Conservation (phyloP, 2,888 invertebrate genomes). For the Seira musarum region DNA sequence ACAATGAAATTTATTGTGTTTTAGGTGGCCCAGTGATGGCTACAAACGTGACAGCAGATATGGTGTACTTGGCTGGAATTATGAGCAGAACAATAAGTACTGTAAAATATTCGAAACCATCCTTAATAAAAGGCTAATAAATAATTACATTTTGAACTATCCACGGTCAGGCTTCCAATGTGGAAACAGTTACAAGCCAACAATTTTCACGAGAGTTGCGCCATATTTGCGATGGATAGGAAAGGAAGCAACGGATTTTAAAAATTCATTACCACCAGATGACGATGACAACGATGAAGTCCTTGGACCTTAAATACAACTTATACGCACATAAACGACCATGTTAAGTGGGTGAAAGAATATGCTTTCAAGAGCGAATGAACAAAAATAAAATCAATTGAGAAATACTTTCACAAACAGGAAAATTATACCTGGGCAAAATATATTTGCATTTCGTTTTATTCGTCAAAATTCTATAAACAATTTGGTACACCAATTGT, state of each 20-base stretch:
- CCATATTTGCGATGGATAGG: neutral
- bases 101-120: neutral
- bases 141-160: neutral
- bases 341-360: too few species aligned
- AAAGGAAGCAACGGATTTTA: neutral
- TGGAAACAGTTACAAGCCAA: neutral
- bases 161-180: neutral
- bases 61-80: neutral
- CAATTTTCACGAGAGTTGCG: neutral
- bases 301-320: too few species aligned
- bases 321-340: too few species aligned
- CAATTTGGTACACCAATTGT: too few species aligned
- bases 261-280: neutral
- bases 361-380: too few species aligned
- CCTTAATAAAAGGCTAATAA: too few species aligned
- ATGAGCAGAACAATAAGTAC: neutral
- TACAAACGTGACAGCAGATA: neutral
- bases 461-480: too few species aligned
- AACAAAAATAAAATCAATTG: too few species aligned
- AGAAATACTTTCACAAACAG: too few species aligned
- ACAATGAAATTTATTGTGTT: too few species aligned
- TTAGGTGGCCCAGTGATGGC: neutral
- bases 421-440: too few species aligned
- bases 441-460: too few species aligned
- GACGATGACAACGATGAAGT: neutral